phyloP scores from a whole-genome alignment of 2,113 vertebrate species.

The Rana temporaria region DNA sequence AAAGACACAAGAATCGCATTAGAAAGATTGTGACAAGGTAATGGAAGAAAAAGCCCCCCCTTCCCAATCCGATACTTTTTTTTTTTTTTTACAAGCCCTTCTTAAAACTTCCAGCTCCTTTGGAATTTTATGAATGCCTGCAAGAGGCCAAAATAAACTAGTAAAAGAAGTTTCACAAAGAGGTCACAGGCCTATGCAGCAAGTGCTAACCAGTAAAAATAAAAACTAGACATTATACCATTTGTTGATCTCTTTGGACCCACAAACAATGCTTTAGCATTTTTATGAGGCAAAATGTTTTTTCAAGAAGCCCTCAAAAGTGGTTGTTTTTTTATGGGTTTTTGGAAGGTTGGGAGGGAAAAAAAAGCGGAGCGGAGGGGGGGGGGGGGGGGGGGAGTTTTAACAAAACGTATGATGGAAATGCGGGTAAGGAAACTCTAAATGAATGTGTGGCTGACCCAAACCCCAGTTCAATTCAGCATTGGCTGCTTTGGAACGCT shows the following conservation, averaged over 20 bases:
- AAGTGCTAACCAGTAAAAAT: conserved; percentile 76
- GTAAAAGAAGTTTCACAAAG: conserved; percentile 78
- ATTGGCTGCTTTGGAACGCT: neutral
- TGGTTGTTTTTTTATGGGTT: conserved; percentile 50
- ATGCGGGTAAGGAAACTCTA: conserved; percentile 34
- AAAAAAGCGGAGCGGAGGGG: too few relatives aligned
- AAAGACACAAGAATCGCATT: conserved; percentile 59
- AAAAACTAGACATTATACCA: conserved; percentile 64
- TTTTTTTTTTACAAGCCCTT: conserved; percentile 79
- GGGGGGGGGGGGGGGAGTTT: neutral
- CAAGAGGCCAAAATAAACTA: conserved; percentile 84
- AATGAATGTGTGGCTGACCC: conserved; percentile 38
- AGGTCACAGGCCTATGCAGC: conserved; percentile 74
- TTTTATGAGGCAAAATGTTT: conserved; percentile 56
- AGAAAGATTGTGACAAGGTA: conserved; percentile 68
- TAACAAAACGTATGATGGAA: conserved; percentile 21
- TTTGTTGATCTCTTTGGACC: conserved; percentile 55
- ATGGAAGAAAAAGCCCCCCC: conserved; percentile 69
- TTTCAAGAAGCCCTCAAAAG: conserved; percentile 56
- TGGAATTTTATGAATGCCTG: conserved; percentile 86
- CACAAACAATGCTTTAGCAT: conserved; percentile 56
- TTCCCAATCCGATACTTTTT: conserved; percentile 65
- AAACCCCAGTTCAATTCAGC: neutral
- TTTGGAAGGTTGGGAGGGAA: conserved; percentile 2
- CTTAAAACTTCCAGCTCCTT: conserved; percentile 76